These are phyloP conservation scores for Asarcornis scutulata DNA, from an alignment of 2,113 vertebrate genomes.

Conservation along the genomic window DNA sequence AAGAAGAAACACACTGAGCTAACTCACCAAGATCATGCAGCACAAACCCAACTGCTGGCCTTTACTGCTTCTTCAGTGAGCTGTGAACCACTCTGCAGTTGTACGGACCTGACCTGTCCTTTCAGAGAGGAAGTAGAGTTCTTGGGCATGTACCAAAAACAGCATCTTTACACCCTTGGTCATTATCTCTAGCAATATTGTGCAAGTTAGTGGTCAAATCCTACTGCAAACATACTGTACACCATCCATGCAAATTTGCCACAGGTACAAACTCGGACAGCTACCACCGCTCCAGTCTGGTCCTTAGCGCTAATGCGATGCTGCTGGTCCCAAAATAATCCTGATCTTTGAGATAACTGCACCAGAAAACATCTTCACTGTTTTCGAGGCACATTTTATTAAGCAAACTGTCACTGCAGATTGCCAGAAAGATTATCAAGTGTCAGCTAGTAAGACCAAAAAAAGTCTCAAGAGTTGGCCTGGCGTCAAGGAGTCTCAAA, in stretches of 20 bases:
- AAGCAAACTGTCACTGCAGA: slow-evolving; percentile 43
- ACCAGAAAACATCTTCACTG: slow-evolving; percentile 29
- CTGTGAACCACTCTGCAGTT: not conserved
- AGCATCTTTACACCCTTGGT: not conserved
- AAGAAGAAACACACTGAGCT: not conserved
- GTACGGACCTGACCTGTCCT: not conserved
- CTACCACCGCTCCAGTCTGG: not conserved
- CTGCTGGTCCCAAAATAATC: slow-evolving; percentile 32
- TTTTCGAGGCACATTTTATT: slow-evolving; percentile 10
- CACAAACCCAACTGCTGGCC: slow-evolving; percentile 18
- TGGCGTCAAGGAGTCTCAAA: not conserved
- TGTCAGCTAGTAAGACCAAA: not conserved
- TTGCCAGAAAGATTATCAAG: slow-evolving; percentile 59
- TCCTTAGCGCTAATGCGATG: not conserved
- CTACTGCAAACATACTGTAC: not conserved
- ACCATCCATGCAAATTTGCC: not conserved
- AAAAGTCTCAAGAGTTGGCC: not conserved
- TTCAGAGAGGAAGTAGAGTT: not conserved
- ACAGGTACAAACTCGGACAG: not conserved
- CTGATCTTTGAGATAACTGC: slow-evolving; percentile 1
- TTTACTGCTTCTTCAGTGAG: not conserved
- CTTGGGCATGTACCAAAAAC: slow-evolving; percentile 61
- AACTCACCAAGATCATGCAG: not conserved
- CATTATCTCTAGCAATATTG: not conserved
- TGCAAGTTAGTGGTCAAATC: not conserved